These are phyloP conservation scores for Euzetes globulus DNA, from an alignment of 2,888 invertebrate species.

Conservation along the genomic window DNA sequence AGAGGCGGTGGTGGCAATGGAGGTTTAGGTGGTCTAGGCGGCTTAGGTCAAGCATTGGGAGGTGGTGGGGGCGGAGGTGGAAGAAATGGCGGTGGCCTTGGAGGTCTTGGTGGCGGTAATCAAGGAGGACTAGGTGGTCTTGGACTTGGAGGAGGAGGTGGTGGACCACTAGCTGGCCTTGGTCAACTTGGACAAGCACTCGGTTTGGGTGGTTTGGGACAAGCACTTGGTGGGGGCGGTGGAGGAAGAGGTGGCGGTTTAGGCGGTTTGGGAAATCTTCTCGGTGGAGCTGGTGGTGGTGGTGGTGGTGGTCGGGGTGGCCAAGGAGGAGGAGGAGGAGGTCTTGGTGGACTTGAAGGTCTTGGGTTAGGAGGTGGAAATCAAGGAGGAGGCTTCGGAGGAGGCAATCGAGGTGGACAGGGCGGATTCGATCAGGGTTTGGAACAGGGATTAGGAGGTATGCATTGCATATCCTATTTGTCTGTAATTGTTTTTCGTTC, in stretches of 20 bases:
- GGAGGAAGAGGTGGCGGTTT: background rate
- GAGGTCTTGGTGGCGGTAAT: conserved; percentile 2
- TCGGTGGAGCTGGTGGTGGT: background rate
- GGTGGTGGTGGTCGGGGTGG: background rate
- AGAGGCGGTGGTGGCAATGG: background rate
- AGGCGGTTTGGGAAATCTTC: background rate
- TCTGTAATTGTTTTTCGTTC: background rate
- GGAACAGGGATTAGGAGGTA: conserved; percentile 27
- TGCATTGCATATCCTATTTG: background rate
- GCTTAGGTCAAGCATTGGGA: background rate
- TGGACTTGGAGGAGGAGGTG: background rate
- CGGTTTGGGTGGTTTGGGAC: no score
- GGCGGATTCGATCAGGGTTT: conserved; percentile 32
- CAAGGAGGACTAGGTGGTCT: background rate
- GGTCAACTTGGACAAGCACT: background rate
- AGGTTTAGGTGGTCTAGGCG: conserved; percentile 5
- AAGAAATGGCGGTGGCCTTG: background rate
- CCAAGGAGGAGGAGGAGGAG: background rate
- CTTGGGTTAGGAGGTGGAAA: no score
- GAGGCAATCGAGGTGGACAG: conserved; percentile 8
- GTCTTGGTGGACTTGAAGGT: no score
- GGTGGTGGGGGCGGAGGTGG: background rate
- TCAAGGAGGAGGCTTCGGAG: background rate
- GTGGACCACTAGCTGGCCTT: background rate
- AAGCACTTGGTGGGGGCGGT: background rate